Evolutionary conservation across 2,888 invertebrate genomes (phyloP).

Genomic region (Stratiomys singularior): DNA sequence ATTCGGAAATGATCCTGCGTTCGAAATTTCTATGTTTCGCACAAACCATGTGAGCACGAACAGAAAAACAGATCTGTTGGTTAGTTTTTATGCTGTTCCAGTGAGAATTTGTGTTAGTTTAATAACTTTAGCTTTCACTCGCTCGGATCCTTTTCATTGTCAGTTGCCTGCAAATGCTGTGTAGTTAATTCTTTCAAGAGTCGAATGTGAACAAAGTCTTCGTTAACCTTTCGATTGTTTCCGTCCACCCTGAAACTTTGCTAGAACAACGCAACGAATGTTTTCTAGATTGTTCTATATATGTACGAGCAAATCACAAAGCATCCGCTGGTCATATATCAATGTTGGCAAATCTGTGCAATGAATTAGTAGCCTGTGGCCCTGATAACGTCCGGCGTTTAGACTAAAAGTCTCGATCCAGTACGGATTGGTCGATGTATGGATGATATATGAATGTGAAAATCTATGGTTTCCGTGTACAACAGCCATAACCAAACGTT

Average conservation of each 20-base stretch:
- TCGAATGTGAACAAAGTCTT: too few relatives aligned
- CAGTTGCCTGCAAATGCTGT: too few relatives aligned
- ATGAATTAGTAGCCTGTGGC: constrained; percentile 47
- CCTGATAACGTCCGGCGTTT: constrained; percentile 23
- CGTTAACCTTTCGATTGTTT: background rate
- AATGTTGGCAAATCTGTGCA: constrained; percentile 50
- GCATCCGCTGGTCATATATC: constrained; percentile 50
- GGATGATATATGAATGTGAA: constrained; percentile 29
- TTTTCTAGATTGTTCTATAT: background rate
- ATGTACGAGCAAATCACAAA: constrained; percentile 48
- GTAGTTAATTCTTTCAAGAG: too few relatives aligned
- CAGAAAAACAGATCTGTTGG: too few relatives aligned
- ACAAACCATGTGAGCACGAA: too few relatives aligned
- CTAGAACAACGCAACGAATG: background rate
- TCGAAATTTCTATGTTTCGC: too few relatives aligned
- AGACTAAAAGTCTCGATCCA: constrained; percentile 30
- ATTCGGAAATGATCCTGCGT: too few relatives aligned
- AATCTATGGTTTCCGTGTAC: constrained; percentile 33
- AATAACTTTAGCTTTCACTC: too few relatives aligned
- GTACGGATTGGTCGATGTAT: constrained; percentile 11
- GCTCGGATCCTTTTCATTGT: too few relatives aligned
- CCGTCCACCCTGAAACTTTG: background rate
- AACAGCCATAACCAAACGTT: constrained; percentile 39
- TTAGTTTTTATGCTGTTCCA: too few relatives aligned
- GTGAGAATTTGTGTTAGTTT: too few relatives aligned